phyloP scores from a whole-genome alignment of 2,888 invertebrate species.

The Rhogogaster chlorosoma region DNA sequence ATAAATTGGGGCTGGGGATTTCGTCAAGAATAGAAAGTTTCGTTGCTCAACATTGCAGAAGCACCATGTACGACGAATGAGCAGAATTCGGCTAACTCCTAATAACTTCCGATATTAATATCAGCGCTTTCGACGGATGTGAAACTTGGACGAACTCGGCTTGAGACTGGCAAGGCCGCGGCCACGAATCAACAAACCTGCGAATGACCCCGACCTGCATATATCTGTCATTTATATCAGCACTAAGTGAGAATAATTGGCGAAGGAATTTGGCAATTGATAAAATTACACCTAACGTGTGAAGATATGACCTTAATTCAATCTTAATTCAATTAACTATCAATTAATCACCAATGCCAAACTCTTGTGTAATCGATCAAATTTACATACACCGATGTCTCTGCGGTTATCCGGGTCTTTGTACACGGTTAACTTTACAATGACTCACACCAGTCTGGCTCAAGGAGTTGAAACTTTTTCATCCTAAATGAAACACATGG shows the following conservation, averaged over 20 bases:
- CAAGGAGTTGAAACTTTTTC: constrained; percentile 17
- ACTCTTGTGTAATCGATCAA: not conserved
- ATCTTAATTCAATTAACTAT: not conserved
- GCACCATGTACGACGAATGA: constrained; percentile 44
- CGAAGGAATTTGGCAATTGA: not conserved
- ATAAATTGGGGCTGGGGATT: constrained; percentile 4
- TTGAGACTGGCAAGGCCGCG: constrained; percentile 9
- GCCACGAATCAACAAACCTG: constrained; percentile 18
- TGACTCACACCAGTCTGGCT: not conserved
- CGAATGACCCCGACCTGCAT: constrained; percentile 21
- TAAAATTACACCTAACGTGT: not conserved
- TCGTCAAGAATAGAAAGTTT: constrained; percentile 26
- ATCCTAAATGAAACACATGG: constrained; percentile 34
- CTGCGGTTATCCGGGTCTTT: constrained; percentile 20
- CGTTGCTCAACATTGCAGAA: constrained; percentile 28
- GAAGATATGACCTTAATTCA: not conserved
- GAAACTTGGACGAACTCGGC: constrained; percentile 61
- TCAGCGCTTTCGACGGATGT: constrained; percentile 66
- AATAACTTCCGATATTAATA: constrained; percentile 26
- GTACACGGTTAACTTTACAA: not conserved
- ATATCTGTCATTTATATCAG: constrained; percentile 5
- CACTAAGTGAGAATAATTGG: constrained; percentile 1
- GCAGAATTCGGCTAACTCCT: constrained; percentile 55
- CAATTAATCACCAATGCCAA: not conserved
- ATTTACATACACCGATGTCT: not conserved